Base-by-base conservation (phyloP, 2,888 invertebrate genomes). In the Philaethria dido region DNA sequence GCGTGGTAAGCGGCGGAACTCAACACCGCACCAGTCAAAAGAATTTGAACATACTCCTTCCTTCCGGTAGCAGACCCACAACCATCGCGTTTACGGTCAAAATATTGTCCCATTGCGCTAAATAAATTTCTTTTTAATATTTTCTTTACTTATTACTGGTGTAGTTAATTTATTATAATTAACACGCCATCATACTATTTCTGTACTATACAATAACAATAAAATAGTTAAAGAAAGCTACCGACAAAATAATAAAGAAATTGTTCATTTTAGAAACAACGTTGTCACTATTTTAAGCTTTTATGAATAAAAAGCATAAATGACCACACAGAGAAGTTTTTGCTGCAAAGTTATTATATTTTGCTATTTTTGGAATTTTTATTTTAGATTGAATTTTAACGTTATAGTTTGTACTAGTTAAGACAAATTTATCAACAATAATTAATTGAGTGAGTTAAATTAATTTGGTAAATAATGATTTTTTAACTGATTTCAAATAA, bases 161-260 rank as follows among this genome's bases (percentile, higher is more conserved):
- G 16, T 29, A 16, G 52, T 52, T 52, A 3, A 33, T 52, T 50
- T 29, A 52, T 52, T 52, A 52, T 52, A 52, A 52, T 29, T 16
- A 29, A 29, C 52, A 52, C 52, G 29, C 52, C 9, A 29, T 52
- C 16, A 52, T 29, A 52, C 29, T 33, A 33, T 52, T 52, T 33
- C 25, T 11, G 29, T 16, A 52, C 29, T 16, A 16, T 29, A 52
- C 29, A 52, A 16, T 29, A 25, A 50, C 14, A 48, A 4, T 29
- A 29, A 3, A 9, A 33, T 33, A 33, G 8, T 8, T 8, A 48
- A 48, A n/a, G 25, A 50, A 50, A 25, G 25, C n/a, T 50, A 16
- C 52, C 52, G 29, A 29, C 29, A 16, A 52, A 52, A 6, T 6
- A 25, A n/a, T 25, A 50, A 29, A 52, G 33, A 29, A n/a, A 1